phyloP scores from a whole-genome alignment of 2,797 vertebrate genomes.

The Botia almorhae region DNA sequence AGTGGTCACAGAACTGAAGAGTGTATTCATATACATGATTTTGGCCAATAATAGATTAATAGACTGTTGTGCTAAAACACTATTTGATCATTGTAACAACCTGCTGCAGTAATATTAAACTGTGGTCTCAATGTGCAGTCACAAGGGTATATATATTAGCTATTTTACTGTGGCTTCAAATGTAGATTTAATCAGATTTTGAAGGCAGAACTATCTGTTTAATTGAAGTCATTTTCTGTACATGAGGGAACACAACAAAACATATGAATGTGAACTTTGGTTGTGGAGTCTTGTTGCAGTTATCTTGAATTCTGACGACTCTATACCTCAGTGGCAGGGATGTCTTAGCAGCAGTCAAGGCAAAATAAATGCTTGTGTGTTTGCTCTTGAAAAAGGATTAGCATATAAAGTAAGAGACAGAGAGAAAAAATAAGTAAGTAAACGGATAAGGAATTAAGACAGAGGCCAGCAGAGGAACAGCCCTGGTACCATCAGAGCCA shows the following conservation, averaged over 20 bases:
- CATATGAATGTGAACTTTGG: not conserved
- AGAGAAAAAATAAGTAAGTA: not conserved
- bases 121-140: too few species aligned
- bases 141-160: not conserved
- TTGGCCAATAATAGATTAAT: not conserved
- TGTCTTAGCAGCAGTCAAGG: too few species aligned
- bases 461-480: not conserved
- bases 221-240: not conserved
- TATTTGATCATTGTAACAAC: not conserved
- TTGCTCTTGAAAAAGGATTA: constrained; percentile 28
- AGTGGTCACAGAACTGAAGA: not conserved
- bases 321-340: not conserved
- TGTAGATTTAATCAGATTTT: not conserved
- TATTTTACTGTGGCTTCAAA: not conserved
- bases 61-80: not conserved
- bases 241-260: too few species aligned
- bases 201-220: too few species aligned
- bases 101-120: too few species aligned
- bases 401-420: constrained; percentile 10
- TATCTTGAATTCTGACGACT: not conserved
- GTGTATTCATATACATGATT: not conserved
- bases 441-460: not conserved
- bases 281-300: not conserved
- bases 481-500: not conserved
- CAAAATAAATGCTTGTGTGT: not conserved